Conservation (phyloP, 1,140 invertebrate genomes). For the Diorhabda carinulata region DNA sequence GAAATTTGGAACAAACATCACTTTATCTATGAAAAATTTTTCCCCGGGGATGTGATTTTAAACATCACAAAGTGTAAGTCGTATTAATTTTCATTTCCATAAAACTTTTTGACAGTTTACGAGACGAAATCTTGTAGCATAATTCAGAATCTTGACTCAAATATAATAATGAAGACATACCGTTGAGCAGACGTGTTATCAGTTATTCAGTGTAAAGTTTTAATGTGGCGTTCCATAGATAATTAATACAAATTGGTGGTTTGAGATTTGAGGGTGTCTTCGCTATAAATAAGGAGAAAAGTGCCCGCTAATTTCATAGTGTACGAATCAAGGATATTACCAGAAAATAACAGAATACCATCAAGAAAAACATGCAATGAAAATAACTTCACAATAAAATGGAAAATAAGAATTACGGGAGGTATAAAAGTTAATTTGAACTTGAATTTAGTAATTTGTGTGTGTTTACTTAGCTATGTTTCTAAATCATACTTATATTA, state of each 20-base stretch:
- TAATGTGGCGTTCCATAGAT: not conserved
- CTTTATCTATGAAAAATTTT: slow-evolving; percentile 20
- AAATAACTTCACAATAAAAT: no score
- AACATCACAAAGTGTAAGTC: slow-evolving; percentile 32
- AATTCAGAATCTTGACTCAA: slow-evolving; percentile 14
- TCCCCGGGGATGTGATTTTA: slow-evolving; percentile 27
- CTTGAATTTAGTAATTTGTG: no score
- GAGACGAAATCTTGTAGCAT: slow-evolving; percentile 24
- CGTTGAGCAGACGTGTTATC: slow-evolving; percentile 2
- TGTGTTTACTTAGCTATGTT: no score
- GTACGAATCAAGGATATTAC: no score
- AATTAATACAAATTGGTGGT: not conserved
- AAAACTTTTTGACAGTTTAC: slow-evolving; percentile 30
- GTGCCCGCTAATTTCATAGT: no score
- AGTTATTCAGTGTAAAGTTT: slow-evolving; percentile 1
- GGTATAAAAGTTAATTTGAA: no score
- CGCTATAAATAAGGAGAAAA: no score
- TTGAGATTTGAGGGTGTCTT: not conserved
- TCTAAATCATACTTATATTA: no score
- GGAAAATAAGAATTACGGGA: no score
- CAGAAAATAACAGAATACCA: no score
- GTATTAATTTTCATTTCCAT: slow-evolving; percentile 32
- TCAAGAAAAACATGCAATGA: no score
- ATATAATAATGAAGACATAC: slow-evolving; percentile 19
- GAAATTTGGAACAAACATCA: slow-evolving; percentile 3